Base-by-base conservation (phyloP, 2,888 invertebrate genomes). In the Sinotaia quadrata region DNA sequence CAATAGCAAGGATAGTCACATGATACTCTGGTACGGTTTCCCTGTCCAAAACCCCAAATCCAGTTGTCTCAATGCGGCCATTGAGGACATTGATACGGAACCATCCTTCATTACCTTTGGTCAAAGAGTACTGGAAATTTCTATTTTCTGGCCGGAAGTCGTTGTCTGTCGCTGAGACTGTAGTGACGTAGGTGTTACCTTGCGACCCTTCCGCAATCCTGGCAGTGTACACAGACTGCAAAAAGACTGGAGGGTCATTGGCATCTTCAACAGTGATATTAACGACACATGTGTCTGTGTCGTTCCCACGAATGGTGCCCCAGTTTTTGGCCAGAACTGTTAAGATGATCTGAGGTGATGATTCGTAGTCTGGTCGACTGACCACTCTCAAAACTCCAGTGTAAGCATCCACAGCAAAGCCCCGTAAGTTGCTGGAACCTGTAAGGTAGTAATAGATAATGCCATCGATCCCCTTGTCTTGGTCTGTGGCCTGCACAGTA, bases 251-350 rank as follows among this genome's bases (percentile, higher is more conserved):
- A 0, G 97, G 96, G 89, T 97, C 97, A 85, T 97, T 97, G 27
- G 97, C 97, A 87, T 97, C 97, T 89, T 96, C 95, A 74, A 98
- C 94, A 0, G 94, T 94, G 73, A 98, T 93, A 58, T 95, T 94
- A 0, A 98, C 94, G 37, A 51, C 56, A 4, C 97, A 97, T 89
- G 95, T 96, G 85, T 96, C 97, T 0, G 96, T 97, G 83, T 97
- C 97, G 85, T 97, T 96, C 3, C 97, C 97, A 47, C 93, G 91
- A 78, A 98, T 96, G 24, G 96, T 95, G 18, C 97, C 97, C 60
- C 93, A 92, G 86, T 98, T 98, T 89, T 98, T 98, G 0, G 97
- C 97, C 90, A 97, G 91, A 0, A 97, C 96, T 0, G 95, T 95
- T 12, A 97, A 89, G 7, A 73, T 72, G 10, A 86, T 79, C 33